Evolutionary conservation across 2,797 vertebrate species (phyloP).

Genomic region (Cossypha heuglini): DNA sequence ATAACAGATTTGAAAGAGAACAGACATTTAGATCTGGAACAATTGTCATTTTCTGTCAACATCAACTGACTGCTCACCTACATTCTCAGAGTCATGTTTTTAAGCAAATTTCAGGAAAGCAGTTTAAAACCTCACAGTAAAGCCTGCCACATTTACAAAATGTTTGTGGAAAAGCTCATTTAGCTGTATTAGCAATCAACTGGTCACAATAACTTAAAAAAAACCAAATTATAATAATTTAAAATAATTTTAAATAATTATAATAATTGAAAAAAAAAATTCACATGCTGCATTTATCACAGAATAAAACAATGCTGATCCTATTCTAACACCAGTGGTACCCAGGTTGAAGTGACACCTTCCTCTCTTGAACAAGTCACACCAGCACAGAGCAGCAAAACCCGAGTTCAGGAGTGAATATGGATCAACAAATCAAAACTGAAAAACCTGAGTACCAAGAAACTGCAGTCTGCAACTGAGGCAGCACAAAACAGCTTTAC

Average conservation of each 20-base stretch:
- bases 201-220: background rate
- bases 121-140: background rate
- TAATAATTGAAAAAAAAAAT: background rate
- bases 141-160: background rate
- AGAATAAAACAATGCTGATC: conserved; percentile 26
- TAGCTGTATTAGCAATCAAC: background rate
- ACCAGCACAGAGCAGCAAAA: background rate
- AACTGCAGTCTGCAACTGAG: background rate
- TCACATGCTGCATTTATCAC: background rate
- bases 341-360: background rate
- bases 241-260: no score
- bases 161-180: background rate
- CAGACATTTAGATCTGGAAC: background rate
- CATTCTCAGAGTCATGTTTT: background rate
- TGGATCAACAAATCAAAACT: background rate
- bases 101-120: background rate
- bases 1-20: background rate
- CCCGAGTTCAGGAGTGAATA: rapidly evolving
- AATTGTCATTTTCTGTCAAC: background rate
- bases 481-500: background rate
- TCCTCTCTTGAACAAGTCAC: background rate
- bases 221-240: background rate
- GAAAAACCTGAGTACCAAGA: background rate
- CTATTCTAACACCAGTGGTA: background rate
- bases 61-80: background rate